phyloP scores from a whole-genome alignment of 1,140 invertebrate species.

The Anoplolepis gracilipes region DNA sequence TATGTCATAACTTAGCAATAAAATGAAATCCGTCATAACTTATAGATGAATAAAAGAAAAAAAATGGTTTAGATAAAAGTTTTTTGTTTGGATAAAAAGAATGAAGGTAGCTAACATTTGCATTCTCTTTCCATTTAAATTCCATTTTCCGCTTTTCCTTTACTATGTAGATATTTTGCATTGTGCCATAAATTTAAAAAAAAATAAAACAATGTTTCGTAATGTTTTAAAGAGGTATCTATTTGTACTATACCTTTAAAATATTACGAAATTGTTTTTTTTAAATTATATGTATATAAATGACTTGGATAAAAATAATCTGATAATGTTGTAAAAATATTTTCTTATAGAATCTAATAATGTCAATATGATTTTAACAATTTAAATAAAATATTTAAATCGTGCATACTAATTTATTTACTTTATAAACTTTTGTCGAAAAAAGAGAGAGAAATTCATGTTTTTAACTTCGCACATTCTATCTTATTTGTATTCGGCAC shows the following conservation, averaged over 20 bases:
- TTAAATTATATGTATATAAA: not conserved
- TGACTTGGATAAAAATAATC: not conserved
- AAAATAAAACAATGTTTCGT: conserved; percentile 24
- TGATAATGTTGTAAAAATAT: not conserved
- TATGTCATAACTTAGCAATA: conserved; percentile 2
- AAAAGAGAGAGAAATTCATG: not conserved
- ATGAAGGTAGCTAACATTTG: conserved; percentile 48
- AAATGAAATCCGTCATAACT: conserved; percentile 3
- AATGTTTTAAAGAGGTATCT: conserved; percentile 19
- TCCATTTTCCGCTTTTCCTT: conserved; percentile 33
- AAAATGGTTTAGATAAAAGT: conserved; percentile 41
- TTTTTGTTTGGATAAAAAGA: conserved; percentile 49
- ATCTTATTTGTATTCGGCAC: not conserved
- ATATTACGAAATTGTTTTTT: no score
- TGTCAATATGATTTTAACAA: not conserved
- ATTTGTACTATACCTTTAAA: no score
- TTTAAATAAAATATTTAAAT: not conserved
- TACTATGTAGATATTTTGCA: conserved; percentile 34
- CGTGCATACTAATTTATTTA: not conserved
- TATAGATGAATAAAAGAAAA: conserved; percentile 14
- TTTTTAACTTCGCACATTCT: conserved; percentile 9
- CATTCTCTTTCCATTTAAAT: conserved; percentile 61
- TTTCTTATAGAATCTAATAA: not conserved
- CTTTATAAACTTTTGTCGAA: not conserved
- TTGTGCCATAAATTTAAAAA: conserved; percentile 50